These are phyloP conservation scores for Perdita meconis DNA, from an alignment of 2,888 invertebrate genomes.

Conservation along the genomic window DNA sequence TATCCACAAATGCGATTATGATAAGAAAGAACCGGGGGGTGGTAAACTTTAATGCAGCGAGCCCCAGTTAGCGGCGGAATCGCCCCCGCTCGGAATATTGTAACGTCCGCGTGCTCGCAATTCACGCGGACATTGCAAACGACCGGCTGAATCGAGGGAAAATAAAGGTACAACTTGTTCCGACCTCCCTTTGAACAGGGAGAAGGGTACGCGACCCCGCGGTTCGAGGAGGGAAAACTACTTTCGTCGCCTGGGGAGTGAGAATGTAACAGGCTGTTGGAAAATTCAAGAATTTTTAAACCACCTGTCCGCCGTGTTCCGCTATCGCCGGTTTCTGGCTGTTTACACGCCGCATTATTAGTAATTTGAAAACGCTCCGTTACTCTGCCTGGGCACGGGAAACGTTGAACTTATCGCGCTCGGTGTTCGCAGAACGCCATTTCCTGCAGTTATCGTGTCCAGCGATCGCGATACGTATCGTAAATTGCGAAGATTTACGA, in stretches of 20 bases:
- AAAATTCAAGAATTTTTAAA: slow-evolving; percentile 10
- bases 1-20: slow-evolving; percentile 84
- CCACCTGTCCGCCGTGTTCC: background rate
- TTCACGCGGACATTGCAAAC: slow-evolving; percentile 47
- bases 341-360: slow-evolving; percentile 24
- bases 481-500: slow-evolving; percentile 32
- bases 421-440: slow-evolving; percentile 3
- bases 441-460: background rate
- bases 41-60: slow-evolving; percentile 80
- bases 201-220: background rate
- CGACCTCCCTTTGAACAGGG: background rate
- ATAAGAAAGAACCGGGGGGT: slow-evolving; percentile 81
- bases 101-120: slow-evolving; percentile 67
- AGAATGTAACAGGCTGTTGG: slow-evolving; percentile 16
- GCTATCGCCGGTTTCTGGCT: background rate
- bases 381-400: background rate
- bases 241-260: background rate
- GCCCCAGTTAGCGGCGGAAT: slow-evolving; percentile 67
- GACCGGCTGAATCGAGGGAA: slow-evolving; percentile 3
- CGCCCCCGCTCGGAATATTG: slow-evolving; percentile 55
- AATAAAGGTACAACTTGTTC: slow-evolving; percentile 33
- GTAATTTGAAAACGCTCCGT: slow-evolving; percentile 2
- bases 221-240: slow-evolving; percentile 16
- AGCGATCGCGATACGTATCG: slow-evolving; percentile 30
- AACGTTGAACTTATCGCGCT: slow-evolving; percentile 3